These are phyloP conservation scores for Crocallis elinguaria DNA, from an alignment of 2,888 invertebrate species.

Conservation along the genomic window DNA sequence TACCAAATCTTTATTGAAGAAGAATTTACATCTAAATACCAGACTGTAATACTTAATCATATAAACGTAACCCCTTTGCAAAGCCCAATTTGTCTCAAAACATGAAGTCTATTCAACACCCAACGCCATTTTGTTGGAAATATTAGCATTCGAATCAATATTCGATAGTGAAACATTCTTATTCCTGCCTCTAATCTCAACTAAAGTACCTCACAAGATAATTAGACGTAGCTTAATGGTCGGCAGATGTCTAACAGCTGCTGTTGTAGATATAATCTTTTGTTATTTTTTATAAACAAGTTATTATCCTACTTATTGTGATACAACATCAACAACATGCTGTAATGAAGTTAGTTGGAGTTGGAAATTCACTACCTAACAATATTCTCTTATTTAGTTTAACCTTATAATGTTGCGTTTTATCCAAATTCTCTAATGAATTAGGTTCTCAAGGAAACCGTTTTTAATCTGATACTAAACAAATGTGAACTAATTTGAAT, in stretches of 20 bases:
- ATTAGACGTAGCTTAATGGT: constrained; percentile 32
- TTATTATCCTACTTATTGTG: background rate
- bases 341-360: background rate
- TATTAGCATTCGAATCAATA: constrained; percentile 2
- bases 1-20: no score
- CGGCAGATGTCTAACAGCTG: constrained; percentile 49
- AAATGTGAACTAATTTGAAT: no score
- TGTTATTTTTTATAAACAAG: constrained; percentile 14
- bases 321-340: background rate
- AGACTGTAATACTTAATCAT: no score
- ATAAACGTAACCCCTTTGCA: no score
- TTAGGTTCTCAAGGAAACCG: no score
- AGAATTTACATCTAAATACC: no score
- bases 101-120: background rate
- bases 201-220: constrained; percentile 14
- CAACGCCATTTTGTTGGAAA: background rate
- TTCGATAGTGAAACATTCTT: constrained; percentile 1
- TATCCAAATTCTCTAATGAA: no score
- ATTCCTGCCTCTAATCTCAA: background rate
- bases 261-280: constrained; percentile 27
- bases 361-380: background rate
- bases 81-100: no score
- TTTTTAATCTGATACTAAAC: no score
- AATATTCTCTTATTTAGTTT: no score
- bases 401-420: no score